phyloP scores from a whole-genome alignment of 2,888 invertebrate genomes.

The Drosophila multiciliata region DNA sequence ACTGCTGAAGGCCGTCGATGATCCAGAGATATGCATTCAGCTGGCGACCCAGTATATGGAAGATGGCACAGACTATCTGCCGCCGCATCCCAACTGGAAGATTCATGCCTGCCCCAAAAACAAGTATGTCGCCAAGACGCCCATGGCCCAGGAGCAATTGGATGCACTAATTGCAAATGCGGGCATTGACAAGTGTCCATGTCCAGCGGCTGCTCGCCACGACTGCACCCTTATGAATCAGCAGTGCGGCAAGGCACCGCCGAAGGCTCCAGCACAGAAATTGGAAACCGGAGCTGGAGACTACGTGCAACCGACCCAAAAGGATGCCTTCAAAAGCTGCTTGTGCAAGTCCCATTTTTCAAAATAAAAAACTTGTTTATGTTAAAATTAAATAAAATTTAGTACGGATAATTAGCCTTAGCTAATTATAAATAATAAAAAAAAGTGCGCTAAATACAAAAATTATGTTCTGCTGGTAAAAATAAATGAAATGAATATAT shows the following conservation, averaged over 20 bases:
- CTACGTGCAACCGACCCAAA: constrained; percentile 8
- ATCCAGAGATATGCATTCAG: constrained; percentile 69
- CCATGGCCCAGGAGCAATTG: constrained; percentile 36
- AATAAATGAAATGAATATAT: not conserved
- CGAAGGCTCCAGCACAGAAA: not conserved
- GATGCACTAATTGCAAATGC: constrained; percentile 29
- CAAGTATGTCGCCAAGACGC: constrained; percentile 53
- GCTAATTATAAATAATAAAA: not conserved
- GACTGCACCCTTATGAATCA: constrained; percentile 55
- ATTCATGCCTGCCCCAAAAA: constrained; percentile 62
- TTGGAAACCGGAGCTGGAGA: not conserved
- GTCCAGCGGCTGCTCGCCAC: constrained; percentile 44
- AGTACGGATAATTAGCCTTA: not conserved
- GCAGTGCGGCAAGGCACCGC: constrained; percentile 4
- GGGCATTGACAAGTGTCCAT: constrained; percentile 54
- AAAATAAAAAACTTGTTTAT: not conserved
- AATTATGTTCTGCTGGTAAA: not conserved
- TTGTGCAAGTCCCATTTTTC: constrained; percentile 28
- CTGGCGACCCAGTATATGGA: constrained; percentile 68
- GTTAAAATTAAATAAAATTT: constrained; percentile 1
- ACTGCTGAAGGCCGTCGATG: constrained; percentile 69
- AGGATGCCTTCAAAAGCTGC: constrained; percentile 43
- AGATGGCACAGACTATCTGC: constrained; percentile 73
- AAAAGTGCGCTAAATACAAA: not conserved
- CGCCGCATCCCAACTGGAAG: constrained; percentile 82